phyloP scores from a whole-genome alignment of 1,140 invertebrate species.

The Brachionus sp. region DNA sequence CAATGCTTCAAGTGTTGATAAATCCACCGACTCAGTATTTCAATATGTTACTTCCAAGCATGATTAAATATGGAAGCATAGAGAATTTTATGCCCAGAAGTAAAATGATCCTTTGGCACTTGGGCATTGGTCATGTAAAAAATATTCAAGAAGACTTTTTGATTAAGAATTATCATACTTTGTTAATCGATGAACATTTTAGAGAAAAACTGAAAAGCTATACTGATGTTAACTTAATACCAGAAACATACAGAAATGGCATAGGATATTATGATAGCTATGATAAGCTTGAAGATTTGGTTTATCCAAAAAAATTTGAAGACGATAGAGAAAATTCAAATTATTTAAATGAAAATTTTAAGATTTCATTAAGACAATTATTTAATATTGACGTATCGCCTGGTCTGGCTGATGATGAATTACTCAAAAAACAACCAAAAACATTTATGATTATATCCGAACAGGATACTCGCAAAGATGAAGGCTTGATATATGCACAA shows the following conservation, averaged over 20 bases:
- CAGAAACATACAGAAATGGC: slow-evolving; percentile 14
- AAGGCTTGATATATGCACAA: slow-evolving; percentile 38
- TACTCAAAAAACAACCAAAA: slow-evolving; percentile 15
- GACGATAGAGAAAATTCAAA: not conserved
- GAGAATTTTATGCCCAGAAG: not conserved
- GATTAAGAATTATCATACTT: not conserved
- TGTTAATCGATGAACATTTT: slow-evolving; percentile 6
- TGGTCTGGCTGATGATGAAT: not conserved
- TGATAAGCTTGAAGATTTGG: not conserved
- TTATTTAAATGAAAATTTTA: not conserved
- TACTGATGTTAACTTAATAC: slow-evolving; percentile 3
- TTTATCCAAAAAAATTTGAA: not conserved
- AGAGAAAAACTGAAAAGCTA: not conserved
- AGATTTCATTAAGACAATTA: not conserved
- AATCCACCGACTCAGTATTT: slow-evolving; percentile 39
- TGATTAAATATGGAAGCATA: not conserved
- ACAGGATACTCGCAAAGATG: slow-evolving; percentile 16
- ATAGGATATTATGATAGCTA: not conserved
- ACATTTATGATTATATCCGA: slow-evolving; percentile 36
- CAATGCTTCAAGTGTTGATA: slow-evolving; percentile 1
- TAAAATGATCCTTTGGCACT: slow-evolving; percentile 14
- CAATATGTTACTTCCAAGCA: not conserved
- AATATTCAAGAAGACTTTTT: slow-evolving; percentile 2
- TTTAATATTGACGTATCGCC: slow-evolving; percentile 34
- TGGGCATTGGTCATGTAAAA: slow-evolving; percentile 2